Base-by-base conservation (phyloP, 2,888 invertebrate species). In the Cremastinae sp. region DNA sequence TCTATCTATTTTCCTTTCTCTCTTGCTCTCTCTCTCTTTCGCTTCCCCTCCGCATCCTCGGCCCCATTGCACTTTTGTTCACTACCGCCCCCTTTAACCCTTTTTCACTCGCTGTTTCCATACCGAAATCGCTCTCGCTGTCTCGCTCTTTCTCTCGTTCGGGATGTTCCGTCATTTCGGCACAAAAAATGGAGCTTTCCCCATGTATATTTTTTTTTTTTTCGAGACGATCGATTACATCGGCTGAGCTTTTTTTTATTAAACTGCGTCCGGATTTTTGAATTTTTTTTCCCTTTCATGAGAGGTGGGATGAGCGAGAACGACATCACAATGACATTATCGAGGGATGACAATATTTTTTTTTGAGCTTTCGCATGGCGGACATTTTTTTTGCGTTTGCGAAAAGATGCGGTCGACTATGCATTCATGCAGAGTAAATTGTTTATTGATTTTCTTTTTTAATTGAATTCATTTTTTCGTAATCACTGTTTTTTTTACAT, bases 11-110 rank as follows among this genome's bases (percentile, higher is more conserved):
- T 28, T 8, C 55, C 45, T 61, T 43, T 61, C 53, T 4, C 53
- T 55, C 65, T 35, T 18, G n/a, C 39, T 49, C 45, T 14, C 55
- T 53, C 65, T 51, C 41, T 58, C 55, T 53, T 41, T 18, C 45
- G 43, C 16, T 18, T 35, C 62, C 75, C 22, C 68, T 73, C 16
- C 49, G 58, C 66, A 47, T 35, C 64, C 55, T 69, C 76, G 71
- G 61, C 49, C 59, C 49, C 49, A 62, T 59, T 51, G 66, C 74
- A 71, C 65, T 58, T 62, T 61, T 66, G 43, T 35, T 45, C 61
- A 41, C 53, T 55, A 47, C 51, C 66, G 51, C 45, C 68, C 68
- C 51, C 68, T 56, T 49, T 53, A 39, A 47, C 39, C 66, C 55
- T 55, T 61, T 39, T 20, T 45, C 14, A 14, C 45, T 28, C 61